Base-by-base conservation (phyloP, 2,888 invertebrate genomes). In the Antitype chi region DNA sequence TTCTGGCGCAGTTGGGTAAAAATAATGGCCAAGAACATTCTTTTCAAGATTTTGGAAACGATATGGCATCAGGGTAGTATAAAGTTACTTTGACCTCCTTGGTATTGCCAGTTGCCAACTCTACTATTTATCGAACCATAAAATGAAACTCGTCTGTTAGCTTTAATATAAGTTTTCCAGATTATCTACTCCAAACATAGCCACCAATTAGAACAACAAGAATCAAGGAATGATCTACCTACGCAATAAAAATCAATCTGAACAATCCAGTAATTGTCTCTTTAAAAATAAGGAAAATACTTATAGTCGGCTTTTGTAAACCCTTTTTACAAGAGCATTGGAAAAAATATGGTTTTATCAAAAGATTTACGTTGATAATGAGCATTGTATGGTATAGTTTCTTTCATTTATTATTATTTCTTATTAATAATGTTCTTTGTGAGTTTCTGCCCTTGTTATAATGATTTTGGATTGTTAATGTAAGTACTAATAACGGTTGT, bases 321-420 rank as follows among this genome's bases (percentile, higher is more conserved):
- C 17, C 38, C 23, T 57, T 47, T 57, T 47, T 32, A 43, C n/a
- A 77, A 76, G 43, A 52, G 67, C 43, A 43, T 53, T 49, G 17
- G 23, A 1, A 49, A 47, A 25, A 66, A 66, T 73, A 72, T 25
- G 3, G 6, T 59, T 49, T 52, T 32, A 57, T 20, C 57, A 78
- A 64, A 77, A 15, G 66, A 28, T 57, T 20, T 57, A 47, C 55
- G 13, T 77, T 53, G 6, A 28, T 78, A 78, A 77, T n/a, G 49
- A 76, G 76, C 13, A 4, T 57, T 20, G 17, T 28, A n/a, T 20
- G 28, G 15, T 28, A n/a, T n/a, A n/a, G 15, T 23, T 57, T 49
- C 57, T 64, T 76, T 76, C 76, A 49, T 23, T 3, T 53, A 32
- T n/a, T 62, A 57, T 69, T n/a, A 25, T 70, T 68, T 67, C 15